Percentiles rank a stretch among this genome's conserved stretches.
Conservation (phyloP, 2,113 vertebrate species). For the Emberiza fucata region DNA sequence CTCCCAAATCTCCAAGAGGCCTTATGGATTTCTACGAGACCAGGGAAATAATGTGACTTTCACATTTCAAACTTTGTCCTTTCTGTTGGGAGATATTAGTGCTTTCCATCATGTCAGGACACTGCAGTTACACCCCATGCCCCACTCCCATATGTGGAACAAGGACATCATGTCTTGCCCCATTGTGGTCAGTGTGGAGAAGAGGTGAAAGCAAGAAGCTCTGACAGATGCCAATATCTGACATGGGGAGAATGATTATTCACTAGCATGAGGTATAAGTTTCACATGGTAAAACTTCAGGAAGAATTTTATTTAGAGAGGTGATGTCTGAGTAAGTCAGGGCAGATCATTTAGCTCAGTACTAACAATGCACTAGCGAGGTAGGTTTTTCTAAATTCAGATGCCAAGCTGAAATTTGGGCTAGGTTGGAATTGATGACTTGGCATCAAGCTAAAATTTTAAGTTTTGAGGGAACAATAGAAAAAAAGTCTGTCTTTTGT, state of each 20-base stretch:
- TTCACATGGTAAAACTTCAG: not conserved
- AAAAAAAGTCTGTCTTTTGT: not conserved
- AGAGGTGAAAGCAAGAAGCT: not conserved
- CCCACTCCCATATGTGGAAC: not conserved
- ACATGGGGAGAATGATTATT: not conserved
- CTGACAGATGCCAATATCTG: not conserved
- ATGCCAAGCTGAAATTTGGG: not conserved
- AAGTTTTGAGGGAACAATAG: not conserved
- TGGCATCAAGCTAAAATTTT: not conserved
- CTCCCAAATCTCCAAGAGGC: not conserved
- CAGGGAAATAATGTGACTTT: not conserved
- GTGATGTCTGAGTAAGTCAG: not conserved
- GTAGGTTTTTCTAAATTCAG: not conserved
- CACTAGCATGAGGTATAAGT: not conserved
- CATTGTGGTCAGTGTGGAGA: not conserved
- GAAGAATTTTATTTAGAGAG: not conserved
- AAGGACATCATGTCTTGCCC: not conserved
- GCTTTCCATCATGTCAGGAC: not conserved
- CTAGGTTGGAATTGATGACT: not conserved
- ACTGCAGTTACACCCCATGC: not conserved
- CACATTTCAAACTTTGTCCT: not conserved
- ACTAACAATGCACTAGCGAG: not conserved
- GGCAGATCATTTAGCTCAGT: not conserved
- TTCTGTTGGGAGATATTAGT: not conserved
- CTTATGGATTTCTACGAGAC: accelerated